Evolutionary conservation across 1,140 invertebrate genomes (phyloP), one percentile per base, ranked within the genome.

Genomic region (Acromyrmex echinatior): DNA sequence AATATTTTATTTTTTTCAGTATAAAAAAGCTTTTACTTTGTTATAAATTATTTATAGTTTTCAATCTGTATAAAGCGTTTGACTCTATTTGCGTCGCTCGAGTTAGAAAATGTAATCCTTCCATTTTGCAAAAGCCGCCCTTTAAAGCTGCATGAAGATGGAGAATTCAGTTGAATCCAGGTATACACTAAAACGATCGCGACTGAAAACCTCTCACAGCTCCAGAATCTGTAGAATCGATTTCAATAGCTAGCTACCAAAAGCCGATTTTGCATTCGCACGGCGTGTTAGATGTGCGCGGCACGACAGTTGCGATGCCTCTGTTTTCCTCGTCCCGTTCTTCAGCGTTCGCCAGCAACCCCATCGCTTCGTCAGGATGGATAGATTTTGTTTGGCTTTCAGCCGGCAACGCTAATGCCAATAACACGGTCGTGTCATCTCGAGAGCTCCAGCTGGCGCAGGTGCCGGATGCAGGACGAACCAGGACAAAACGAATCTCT

Each of bases 401-500:
- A 71, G 31, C 88, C 89, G 89, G 91, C 90, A 90, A 92, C 90
- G 79, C 77, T 76, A 92, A 92, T 91, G 91, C 87, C 89, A 70
- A 91, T 90, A 88, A 92, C 88, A 92, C 84, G 73, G 56, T 68
- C 87, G 71, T 85, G 91, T 90, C 91, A 91, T 66, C 86, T 87
- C 89, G 89, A 90, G 89, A 90, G 86, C 89, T 87, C 89, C 80
- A 66, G 60, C 76, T 76, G 28, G 51, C 65, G 62, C 88, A 86
- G 76, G 80, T 85, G 80, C 68, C 86, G 84, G 70, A 70, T 90
- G 85, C 85, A 77, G 79, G 77, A 70, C 63, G 76, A 80, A 39
- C 62, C 60, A 60, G 86, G 71, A 90, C 90, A 91, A 87, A 86
- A 77, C 86, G 81, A 87, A 86, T 84, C 80, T 91, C 80, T 91